These are phyloP conservation scores for Heteronetta atricapilla DNA, from an alignment of 2,113 vertebrate species.

Conservation along the genomic window DNA sequence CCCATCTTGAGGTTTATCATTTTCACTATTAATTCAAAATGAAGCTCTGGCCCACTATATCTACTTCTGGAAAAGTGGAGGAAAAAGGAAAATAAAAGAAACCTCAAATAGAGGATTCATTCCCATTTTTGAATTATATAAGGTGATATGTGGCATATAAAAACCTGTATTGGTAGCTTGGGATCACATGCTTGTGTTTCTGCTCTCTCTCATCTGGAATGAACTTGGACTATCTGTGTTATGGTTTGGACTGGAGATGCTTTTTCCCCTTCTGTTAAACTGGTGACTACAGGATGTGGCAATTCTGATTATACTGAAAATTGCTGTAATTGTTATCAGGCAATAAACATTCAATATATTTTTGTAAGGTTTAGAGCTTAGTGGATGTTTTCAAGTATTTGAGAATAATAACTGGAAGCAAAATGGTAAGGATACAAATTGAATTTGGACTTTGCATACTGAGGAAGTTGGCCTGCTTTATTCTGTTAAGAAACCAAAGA, in stretches of 20 bases:
- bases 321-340: slow-evolving; percentile 63
- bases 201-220: slow-evolving; percentile 38
- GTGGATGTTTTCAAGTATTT: slow-evolving; percentile 52
- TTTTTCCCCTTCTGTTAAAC: slow-evolving; percentile 57
- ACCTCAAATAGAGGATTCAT: slow-evolving; percentile 40
- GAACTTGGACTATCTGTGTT: slow-evolving; percentile 38
- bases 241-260: slow-evolving; percentile 33
- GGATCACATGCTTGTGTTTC: slow-evolving; percentile 38
- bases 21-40: slow-evolving; percentile 28
- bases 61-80: slow-evolving; percentile 7
- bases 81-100: slow-evolving; percentile 31
- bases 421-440: slow-evolving; percentile 43
- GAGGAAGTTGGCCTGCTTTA: slow-evolving; percentile 34
- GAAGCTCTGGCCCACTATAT: background rate
- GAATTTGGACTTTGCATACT: slow-evolving; percentile 27
- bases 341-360: slow-evolving; percentile 62
- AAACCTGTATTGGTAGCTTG: slow-evolving; percentile 31
- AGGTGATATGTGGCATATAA: slow-evolving; percentile 51
- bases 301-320: slow-evolving; percentile 56
- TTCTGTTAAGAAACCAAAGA: slow-evolving; percentile 36
- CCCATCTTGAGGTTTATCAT: background rate
- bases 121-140: slow-evolving; percentile 54
- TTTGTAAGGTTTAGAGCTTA: slow-evolving; percentile 16
- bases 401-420: slow-evolving; percentile 48
- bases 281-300: slow-evolving; percentile 66